phyloP scores from a whole-genome alignment of 1,140 invertebrate species.

The Drosophila simulans region DNA sequence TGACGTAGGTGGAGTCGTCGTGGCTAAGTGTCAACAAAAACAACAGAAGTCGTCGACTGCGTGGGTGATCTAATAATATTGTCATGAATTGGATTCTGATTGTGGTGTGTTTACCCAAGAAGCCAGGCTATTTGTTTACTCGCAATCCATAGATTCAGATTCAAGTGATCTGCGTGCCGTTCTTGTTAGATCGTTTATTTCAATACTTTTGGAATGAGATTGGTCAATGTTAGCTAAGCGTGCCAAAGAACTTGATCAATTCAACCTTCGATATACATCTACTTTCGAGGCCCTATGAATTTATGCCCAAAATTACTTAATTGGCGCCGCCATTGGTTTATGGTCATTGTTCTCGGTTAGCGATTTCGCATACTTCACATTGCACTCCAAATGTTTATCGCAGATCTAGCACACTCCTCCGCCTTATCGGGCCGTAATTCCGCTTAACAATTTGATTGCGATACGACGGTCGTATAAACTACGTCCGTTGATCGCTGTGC shows the following conservation, averaged over 20 bases:
- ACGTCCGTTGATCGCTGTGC: conserved; percentile 11
- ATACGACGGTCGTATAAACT: conserved; percentile 42
- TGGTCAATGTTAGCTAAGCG: conserved; percentile 51
- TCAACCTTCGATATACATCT: conserved; percentile 39
- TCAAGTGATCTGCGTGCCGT: conserved; percentile 16
- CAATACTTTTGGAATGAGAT: conserved; percentile 23
- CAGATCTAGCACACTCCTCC: conserved; percentile 54
- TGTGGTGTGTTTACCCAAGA: conserved; percentile 35
- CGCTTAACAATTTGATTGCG: conserved; percentile 62
- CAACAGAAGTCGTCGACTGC: conserved; percentile 8
- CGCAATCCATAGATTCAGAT: conserved; percentile 2
- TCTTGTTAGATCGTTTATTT: conserved; percentile 31
- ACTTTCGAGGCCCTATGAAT: conserved; percentile 1
- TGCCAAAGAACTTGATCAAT: conserved; percentile 34
- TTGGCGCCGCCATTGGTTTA: conserved; percentile 30
- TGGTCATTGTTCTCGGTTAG: conserved; percentile 15
- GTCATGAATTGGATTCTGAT: conserved; percentile 57
- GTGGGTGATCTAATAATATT: conserved; percentile 64
- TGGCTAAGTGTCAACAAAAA: conserved; percentile 46
- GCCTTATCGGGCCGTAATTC: conserved; percentile 58
- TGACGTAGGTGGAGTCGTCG: conserved; percentile 32
- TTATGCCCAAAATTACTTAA: conserved; percentile 7
- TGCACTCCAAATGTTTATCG: conserved; percentile 57
- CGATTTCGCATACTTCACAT: conserved; percentile 32
- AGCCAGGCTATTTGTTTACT: conserved; percentile 9